Percentiles rank a stretch among this genome's conserved stretches.
Conservation (phyloP, 2,888 invertebrate species). For the Agriopis marginaria region DNA sequence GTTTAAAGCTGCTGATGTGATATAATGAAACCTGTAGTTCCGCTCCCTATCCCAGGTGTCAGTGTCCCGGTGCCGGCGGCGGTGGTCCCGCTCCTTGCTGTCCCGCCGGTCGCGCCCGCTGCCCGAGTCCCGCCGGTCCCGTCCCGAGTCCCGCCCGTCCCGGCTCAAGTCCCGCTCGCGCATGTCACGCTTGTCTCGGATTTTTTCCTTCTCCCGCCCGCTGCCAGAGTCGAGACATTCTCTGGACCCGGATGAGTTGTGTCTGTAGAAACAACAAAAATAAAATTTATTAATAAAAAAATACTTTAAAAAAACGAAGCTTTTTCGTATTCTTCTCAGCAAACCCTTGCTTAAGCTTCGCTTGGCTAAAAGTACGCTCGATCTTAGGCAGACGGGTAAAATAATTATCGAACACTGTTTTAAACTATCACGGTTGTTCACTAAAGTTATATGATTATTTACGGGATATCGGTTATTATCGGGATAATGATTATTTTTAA, state of each 20-base stretch:
- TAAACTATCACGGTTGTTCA: no score
- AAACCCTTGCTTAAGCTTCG: no score
- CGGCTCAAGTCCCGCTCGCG: slow-evolving; percentile 72
- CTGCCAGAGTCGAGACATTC: slow-evolving; percentile 83
- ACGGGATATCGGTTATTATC: no score
- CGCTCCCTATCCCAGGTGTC: slow-evolving; percentile 77
- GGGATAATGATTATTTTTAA: no score
- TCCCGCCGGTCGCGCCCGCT: slow-evolving; percentile 78
- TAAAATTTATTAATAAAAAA: no score
- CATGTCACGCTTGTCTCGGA: slow-evolving; percentile 75
- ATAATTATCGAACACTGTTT: no score
- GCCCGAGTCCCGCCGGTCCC: slow-evolving; percentile 73
- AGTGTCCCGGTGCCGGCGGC: slow-evolving; percentile 71
- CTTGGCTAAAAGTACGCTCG: no score
- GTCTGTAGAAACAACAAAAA: slow-evolving; percentile 56
- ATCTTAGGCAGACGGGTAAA: no score
- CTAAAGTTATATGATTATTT: no score
- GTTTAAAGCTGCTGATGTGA: no score
- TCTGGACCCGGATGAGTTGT: slow-evolving; percentile 80
- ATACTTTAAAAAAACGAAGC: no score
- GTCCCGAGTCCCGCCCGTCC: slow-evolving; percentile 74
- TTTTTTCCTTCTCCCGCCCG: slow-evolving; percentile 80
- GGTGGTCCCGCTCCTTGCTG: slow-evolving; percentile 73
- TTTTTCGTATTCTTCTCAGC: no score
- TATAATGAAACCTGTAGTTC: slow-evolving; percentile 59